These are phyloP conservation scores for Parasteatoda lunata DNA, from an alignment of 2,888 invertebrate genomes.

Conservation along the genomic window DNA sequence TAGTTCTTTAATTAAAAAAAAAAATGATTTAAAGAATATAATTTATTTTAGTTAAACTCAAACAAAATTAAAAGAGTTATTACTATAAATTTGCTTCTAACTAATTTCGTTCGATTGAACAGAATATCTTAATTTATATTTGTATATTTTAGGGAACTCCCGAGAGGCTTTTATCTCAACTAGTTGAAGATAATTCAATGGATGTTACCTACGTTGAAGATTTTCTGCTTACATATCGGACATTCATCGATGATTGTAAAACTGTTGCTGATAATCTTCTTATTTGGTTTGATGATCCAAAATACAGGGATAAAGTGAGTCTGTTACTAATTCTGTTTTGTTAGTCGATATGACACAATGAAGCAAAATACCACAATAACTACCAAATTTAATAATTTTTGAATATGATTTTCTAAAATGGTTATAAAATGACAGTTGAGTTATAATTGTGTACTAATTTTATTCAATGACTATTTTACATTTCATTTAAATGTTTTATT, in stretches of 20 bases:
- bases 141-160: conserved; percentile 81
- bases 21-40: too few species aligned
- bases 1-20: too few species aligned
- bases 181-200: conserved; percentile 94
- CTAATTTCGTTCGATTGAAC: neutral
- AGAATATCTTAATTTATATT: neutral
- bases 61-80: too few species aligned
- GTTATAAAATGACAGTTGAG: too few species aligned
- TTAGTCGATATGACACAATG: too few species aligned
- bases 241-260: conserved; percentile 91
- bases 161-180: conserved; percentile 90
- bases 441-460: too few species aligned
- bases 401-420: too few species aligned
- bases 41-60: too few species aligned
- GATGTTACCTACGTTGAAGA: conserved; percentile 99
- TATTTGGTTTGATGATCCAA: conserved; percentile 89
- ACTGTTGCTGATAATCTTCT: conserved; percentile 90
- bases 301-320: conserved; percentile 75
- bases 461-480: too few species aligned
- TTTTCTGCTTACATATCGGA: conserved; percentile 96
- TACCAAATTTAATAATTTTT: too few species aligned
- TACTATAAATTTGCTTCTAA: neutral
- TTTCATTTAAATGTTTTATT: too few species aligned
- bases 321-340: neutral
- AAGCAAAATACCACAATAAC: too few species aligned